Conservation (phyloP, 2,888 invertebrate species). For the Leptopilina myrica region DNA sequence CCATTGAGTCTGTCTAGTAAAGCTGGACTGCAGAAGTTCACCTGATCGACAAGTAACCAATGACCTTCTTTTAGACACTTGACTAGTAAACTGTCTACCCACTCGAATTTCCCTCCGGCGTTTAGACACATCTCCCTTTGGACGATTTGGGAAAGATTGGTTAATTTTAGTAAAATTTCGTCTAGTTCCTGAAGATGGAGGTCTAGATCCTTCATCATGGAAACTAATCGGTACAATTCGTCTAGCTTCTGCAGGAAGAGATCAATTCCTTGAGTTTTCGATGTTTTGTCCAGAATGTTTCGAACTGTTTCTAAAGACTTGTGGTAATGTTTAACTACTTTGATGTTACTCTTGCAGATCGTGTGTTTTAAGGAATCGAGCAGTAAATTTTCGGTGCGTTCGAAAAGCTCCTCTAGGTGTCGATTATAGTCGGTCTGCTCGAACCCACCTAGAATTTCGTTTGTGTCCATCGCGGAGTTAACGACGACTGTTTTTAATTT, state of each 20-base stretch:
- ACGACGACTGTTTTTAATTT: slow-evolving; percentile 87
- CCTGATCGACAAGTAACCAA: slow-evolving; percentile 93
- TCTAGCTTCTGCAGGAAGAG: slow-evolving; percentile 75
- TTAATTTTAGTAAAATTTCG: slow-evolving; percentile 72
- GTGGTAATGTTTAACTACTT: neutral
- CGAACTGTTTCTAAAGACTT: slow-evolving; percentile 8
- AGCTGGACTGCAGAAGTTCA: slow-evolving; percentile 96
- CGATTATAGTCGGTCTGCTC: slow-evolving; percentile 91
- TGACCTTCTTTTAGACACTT: slow-evolving; percentile 90
- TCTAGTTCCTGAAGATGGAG: slow-evolving; percentile 61
- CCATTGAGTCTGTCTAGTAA: slow-evolving; percentile 97
- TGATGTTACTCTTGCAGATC: slow-evolving; percentile 59
- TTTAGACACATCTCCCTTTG: slow-evolving; percentile 81
- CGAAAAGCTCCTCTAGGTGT: slow-evolving; percentile 84
- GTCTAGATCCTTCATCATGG: slow-evolving; percentile 61
- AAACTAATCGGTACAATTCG: slow-evolving; percentile 70
- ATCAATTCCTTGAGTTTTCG: slow-evolving; percentile 76
- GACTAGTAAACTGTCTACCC: slow-evolving; percentile 92
- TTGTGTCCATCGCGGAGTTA: slow-evolving; percentile 95
- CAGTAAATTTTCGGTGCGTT: slow-evolving; percentile 79
- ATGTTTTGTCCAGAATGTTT: slow-evolving; percentile 61
- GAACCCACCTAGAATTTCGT: slow-evolving; percentile 96
- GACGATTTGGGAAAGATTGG: slow-evolving; percentile 76
- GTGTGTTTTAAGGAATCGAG: slow-evolving; percentile 77
- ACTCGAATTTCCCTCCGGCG: slow-evolving; percentile 94